Conservation (phyloP, 2,113 vertebrate genomes). For the Notothenia coriiceps region DNA sequence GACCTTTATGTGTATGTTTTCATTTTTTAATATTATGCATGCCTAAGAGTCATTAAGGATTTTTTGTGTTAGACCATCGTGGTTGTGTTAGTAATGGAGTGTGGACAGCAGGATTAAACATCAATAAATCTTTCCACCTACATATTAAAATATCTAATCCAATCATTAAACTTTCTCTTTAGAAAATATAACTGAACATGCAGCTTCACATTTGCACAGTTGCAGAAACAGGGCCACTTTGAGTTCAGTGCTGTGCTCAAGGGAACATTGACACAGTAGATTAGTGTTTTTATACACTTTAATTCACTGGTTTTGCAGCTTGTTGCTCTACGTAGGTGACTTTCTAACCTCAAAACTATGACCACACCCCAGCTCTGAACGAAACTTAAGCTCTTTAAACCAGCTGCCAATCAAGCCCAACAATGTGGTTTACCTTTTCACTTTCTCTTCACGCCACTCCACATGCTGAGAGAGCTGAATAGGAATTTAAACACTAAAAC, state of each 20-base stretch:
- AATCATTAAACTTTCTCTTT: background rate
- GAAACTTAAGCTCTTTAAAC: constrained; percentile 14
- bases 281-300: background rate
- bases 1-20: too few relatives aligned
- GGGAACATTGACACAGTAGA: background rate
- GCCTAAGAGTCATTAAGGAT: too few relatives aligned
- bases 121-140: background rate
- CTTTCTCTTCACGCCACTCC: background rate
- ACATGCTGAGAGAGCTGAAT: too few relatives aligned
- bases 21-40: too few relatives aligned
- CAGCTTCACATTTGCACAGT: background rate
- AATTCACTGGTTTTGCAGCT: background rate
- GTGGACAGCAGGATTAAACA: background rate
- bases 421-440: background rate
- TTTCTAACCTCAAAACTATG: background rate
- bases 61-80: background rate
- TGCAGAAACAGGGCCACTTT: background rate
- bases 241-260: constrained; percentile 1
- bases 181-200: background rate
- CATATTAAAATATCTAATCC: background rate
- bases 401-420: constrained; percentile 13
- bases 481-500: too few relatives aligned
- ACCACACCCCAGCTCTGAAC: constrained; percentile 5
- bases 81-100: background rate
- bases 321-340: background rate